Percentiles rank a stretch among this genome's conserved stretches.
These are phyloP conservation scores for Magallana gigas DNA, from an alignment of 1,140 invertebrate genomes.

Conservation along the genomic window DNA sequence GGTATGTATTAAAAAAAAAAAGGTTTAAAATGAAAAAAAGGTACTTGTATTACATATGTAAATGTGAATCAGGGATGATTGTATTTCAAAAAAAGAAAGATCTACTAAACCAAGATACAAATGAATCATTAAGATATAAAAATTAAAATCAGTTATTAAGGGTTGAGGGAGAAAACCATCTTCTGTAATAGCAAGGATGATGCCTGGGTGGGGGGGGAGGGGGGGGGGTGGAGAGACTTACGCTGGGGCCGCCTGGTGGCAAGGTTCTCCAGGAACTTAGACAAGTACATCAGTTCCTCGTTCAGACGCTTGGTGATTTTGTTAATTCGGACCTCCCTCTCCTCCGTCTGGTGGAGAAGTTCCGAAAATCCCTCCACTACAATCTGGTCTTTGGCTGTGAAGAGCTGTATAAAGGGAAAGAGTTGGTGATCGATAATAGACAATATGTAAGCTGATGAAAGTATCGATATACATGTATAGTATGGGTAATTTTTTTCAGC, in stretches of 20 bases:
- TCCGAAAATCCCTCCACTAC: slow-evolving; percentile 68
- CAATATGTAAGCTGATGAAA: background rate
- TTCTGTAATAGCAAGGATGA: too few species aligned
- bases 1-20: too few species aligned
- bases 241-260: slow-evolving; percentile 70
- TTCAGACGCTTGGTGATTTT: slow-evolving; percentile 69
- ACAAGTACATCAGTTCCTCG: slow-evolving; percentile 68
- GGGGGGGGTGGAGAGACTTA: slow-evolving; percentile 44
- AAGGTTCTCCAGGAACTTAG: slow-evolving; percentile 73
- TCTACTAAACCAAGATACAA: too few species aligned
- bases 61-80: too few species aligned
- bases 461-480: background rate
- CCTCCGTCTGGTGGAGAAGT: slow-evolving; percentile 68
- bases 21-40: too few species aligned
- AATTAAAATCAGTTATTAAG: too few species aligned
- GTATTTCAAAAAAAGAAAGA: too few species aligned
- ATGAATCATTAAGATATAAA: too few species aligned
- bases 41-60: too few species aligned
- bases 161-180: too few species aligned
- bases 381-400: slow-evolving; percentile 65
- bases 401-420: slow-evolving; percentile 60
- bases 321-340: slow-evolving; percentile 69
- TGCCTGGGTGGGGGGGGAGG: too few species aligned
- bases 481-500: too few species aligned
- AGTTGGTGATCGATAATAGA: background rate